Evolutionary conservation across 37 sponge, comb jelly and placozoan genomes (phyloP), one percentile per base, ranked within the genome.

Genomic region (Bolinopsis microptera): DNA sequence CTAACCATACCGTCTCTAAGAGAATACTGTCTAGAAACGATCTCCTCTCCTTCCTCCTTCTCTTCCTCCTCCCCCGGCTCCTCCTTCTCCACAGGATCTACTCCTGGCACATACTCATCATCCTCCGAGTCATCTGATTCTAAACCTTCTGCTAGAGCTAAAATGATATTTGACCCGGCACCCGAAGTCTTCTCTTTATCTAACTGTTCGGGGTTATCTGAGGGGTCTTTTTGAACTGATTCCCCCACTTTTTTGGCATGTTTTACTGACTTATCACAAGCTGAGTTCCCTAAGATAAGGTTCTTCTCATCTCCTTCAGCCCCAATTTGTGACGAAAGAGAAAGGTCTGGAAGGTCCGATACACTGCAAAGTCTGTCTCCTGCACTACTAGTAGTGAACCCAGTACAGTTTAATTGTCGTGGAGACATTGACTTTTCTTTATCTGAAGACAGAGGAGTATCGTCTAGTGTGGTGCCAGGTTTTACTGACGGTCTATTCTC

Each of bases 51-150:
- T 38, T 41, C 90, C 35, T 39, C 27, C 61, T 86, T 48, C 90
- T 86, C 90, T 18, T 38, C 61, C 41, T 80, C 83, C 38, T 2
- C 35, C 83, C 39, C 48, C 3, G 3, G 48, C 36, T 26, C 90
- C 26, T 39, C 61, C 48, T 40, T 28, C 90, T 86, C 61, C 26
- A 25, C 61, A 9, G 8, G 36, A 33, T 34, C 35, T 9, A 38
- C 25, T 34, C 41, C 61, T 38, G 90, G 61, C 0, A 40, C 35
- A 24, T 86, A 41, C 40, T 86, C 61, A 1, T 77, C 80, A 77
- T 77, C 80, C 1, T 32, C 80, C 16, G 80, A 77, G 0, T 77
- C 80, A 77, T 77, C 80, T 35, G 80, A 77, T 16, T 77, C 80
- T 32, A 77, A 32, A 27, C 9, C 32, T 1, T 1, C 21, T 35